Evolutionary conservation across 37 sponge, comb jelly and placozoan genomes (phyloP).

Genomic region (Spongilla lacustris): DNA sequence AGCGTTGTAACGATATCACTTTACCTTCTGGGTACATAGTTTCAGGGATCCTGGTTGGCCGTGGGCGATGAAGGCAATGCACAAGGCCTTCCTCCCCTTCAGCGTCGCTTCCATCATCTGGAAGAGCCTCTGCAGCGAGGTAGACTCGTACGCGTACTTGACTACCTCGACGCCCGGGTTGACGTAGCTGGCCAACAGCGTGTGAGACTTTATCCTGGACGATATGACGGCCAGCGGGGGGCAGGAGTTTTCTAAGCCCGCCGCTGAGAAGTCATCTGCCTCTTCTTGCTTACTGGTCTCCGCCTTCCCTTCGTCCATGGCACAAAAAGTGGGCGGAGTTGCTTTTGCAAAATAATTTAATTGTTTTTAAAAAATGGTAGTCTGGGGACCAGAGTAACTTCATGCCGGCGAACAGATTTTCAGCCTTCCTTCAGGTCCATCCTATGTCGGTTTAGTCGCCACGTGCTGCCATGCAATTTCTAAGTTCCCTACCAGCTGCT

Average conservation of each 20-base stretch:
- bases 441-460: too few species aligned
- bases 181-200: slow-evolving; percentile 23
- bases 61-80: slow-evolving; percentile 76
- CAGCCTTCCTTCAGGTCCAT: too few species aligned
- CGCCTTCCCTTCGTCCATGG: background rate
- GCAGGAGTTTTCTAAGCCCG: slow-evolving; percentile 1
- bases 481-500: too few species aligned
- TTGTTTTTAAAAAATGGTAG: background rate
- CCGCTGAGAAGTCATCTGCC: background rate
- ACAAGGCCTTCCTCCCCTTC: slow-evolving; percentile 58
- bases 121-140: slow-evolving; percentile 56
- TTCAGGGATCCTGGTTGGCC: slow-evolving; percentile 73
- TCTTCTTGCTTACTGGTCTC: background rate
- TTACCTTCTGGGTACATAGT: slow-evolving; percentile 58
- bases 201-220: slow-evolving; percentile 47
- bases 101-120: slow-evolving; percentile 48
- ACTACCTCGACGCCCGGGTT: slow-evolving; percentile 69
- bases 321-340: background rate
- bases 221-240: slow-evolving; percentile 69
- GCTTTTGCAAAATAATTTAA: background rate
- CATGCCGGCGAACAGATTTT: too few species aligned
- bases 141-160: slow-evolving; percentile 75
- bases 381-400: background rate
- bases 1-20: background rate
- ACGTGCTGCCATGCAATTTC: too few species aligned